phyloP scores from a whole-genome alignment of 2,113 vertebrate genomes.

The Sebastes schlegelii region DNA sequence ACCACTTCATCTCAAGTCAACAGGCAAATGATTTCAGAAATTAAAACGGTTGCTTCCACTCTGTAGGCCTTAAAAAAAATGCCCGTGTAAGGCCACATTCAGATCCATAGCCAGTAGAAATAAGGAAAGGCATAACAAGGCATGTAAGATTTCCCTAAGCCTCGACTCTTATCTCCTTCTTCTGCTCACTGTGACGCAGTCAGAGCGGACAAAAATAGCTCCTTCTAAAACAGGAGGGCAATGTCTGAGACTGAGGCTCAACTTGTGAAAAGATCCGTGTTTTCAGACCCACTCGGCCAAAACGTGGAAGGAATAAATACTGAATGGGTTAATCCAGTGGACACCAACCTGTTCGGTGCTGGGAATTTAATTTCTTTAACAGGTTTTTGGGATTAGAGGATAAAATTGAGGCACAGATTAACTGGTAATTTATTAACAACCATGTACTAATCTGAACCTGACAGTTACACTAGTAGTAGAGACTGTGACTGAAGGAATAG shows the following conservation, averaged over 20 bases:
- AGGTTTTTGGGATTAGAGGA: conserved; percentile 6
- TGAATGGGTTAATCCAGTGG: conserved; percentile 28
- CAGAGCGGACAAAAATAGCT: conserved; percentile 71
- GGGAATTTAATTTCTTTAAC: conserved; percentile 9
- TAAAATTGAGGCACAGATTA: conserved; percentile 20
- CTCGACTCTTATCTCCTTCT: conserved; percentile 60
- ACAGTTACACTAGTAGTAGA: neutral
- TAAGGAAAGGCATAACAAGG: conserved; percentile 35
- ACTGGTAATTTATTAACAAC: conserved; percentile 24
- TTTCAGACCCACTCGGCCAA: conserved; percentile 12
- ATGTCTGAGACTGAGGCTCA: conserved; percentile 49
- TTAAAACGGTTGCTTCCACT: conserved; percentile 5
- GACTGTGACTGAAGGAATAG: neutral
- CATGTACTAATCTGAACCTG: neutral
- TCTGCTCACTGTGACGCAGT: conserved; percentile 67
- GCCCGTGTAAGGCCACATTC: neutral
- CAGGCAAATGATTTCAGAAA: neutral
- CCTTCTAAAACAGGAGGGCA: conserved; percentile 66
- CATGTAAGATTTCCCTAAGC: conserved; percentile 61
- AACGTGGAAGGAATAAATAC: conserved; percentile 26
- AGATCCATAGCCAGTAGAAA: conserved; percentile 22
- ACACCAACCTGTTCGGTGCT: conserved; percentile 8
- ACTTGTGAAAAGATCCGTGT: conserved; percentile 34
- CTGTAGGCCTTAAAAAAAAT: neutral
- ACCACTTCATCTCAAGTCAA: neutral